A percentile compares a stretch with the other conserved stretches of the same genome.
phyloP scores from a whole-genome alignment of 2,797 vertebrate genomes.

The Numenius phaeopus region DNA sequence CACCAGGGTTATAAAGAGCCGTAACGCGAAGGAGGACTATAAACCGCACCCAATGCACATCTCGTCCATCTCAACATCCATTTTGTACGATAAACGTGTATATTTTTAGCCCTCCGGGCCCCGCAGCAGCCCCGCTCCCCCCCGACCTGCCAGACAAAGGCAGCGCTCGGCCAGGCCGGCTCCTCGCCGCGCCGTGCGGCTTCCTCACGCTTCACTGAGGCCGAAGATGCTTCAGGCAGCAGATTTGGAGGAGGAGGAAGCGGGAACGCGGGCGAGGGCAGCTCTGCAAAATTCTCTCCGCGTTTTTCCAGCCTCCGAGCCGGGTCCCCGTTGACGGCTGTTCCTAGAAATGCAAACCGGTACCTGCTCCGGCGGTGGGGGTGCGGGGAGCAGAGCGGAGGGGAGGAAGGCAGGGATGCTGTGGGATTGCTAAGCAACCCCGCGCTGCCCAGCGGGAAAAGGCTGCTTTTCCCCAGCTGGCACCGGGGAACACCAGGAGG shows the following conservation, averaged over 20 bases:
- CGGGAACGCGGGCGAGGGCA: neutral
- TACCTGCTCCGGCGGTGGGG: neutral
- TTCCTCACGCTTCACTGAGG: slow-evolving; percentile 17
- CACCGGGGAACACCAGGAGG: neutral
- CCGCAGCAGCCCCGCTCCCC: neutral
- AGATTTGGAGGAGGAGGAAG: neutral
- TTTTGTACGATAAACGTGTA: neutral
- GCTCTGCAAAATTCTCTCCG: neutral
- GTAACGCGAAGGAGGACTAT: accelerated
- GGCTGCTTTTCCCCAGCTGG: neutral
- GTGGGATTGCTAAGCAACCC: slow-evolving; percentile 71
- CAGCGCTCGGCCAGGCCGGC: neutral
- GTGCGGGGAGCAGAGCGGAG: neutral
- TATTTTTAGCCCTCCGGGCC: neutral
- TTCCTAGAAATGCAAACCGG: neutral
- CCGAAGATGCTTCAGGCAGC: slow-evolving; percentile 33
- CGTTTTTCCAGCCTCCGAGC: neutral
- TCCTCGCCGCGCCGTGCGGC: neutral
- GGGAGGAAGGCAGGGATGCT: neutral
- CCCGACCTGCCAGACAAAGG: slow-evolving; percentile 11
- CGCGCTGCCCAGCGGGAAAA: neutral
- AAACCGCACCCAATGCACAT: neutral
- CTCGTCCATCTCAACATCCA: neutral
- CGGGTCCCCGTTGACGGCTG: neutral
- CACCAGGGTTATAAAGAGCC: neutral